phyloP scores from a whole-genome alignment of 2,113 vertebrate genomes.

The Macheiramphus alcinus region DNA sequence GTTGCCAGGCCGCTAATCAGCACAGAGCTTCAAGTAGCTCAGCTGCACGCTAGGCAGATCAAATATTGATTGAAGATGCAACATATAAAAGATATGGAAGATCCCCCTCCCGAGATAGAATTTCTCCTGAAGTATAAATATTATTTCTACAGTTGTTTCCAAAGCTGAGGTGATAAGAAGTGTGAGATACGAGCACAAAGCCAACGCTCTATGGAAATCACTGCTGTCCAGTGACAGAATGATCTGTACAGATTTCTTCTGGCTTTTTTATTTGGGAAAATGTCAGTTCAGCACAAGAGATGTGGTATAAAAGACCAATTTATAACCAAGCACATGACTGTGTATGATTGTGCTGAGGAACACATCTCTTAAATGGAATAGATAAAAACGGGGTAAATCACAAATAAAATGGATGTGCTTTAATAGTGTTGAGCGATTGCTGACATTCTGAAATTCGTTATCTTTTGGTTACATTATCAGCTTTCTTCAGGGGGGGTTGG shows the following conservation, averaged over 20 bases:
- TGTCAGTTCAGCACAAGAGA: not conserved
- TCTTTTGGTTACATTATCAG: not conserved
- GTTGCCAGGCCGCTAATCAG: not conserved
- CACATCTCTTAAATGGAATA: not conserved
- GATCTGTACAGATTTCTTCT: not conserved
- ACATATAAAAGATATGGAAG: not conserved
- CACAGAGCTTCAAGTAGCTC: not conserved
- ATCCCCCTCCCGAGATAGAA: not conserved
- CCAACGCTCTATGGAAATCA: not conserved
- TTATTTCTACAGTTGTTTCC: not conserved
- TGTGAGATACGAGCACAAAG: not conserved
- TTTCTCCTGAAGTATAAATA: not conserved
- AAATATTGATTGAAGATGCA: not conserved
- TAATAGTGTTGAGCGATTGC: accelerated
- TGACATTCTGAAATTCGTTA: not conserved
- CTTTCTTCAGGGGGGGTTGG: not conserved
- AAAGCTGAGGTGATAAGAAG: not conserved
- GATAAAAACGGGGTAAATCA: not conserved
- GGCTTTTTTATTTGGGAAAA: not conserved
- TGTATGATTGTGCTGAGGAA: not conserved
- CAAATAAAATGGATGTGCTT: not conserved
- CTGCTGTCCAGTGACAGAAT: not conserved
- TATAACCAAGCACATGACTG: not conserved
- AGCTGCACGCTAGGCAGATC: not conserved
- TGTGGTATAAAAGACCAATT: not conserved